Conservation (phyloP, 2,888 invertebrate genomes). For the Nephrotoma flavescens region DNA sequence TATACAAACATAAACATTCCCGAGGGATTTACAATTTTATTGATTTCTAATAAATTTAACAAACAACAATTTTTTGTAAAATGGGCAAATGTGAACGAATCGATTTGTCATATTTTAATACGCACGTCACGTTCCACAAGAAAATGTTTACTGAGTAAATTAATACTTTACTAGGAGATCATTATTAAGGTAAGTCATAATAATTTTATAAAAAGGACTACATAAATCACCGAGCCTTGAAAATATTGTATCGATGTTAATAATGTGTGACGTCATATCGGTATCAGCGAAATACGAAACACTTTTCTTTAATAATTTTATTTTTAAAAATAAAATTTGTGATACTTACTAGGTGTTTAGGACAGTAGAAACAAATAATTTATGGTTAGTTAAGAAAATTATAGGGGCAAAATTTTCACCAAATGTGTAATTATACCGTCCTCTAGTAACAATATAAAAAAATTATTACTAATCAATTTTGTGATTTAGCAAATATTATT, state of each 20-base stretch:
- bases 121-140: too few relatives aligned
- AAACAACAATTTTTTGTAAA: too few relatives aligned
- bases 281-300: not conserved
- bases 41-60: not conserved
- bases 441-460: not conserved
- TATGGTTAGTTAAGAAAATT: not conserved
- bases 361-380: not conserved
- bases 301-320: not conserved
- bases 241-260: not conserved
- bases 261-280: not conserved
- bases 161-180: too few relatives aligned
- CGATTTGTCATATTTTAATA: too few relatives aligned
- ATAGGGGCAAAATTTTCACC: not conserved
- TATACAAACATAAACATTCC: not conserved
- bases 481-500: not conserved
- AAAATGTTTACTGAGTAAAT: too few relatives aligned
- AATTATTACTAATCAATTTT: not conserved
- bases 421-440: not conserved
- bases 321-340: not conserved
- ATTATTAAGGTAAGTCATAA: too few relatives aligned
- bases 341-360: not conserved
- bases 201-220: too few relatives aligned
- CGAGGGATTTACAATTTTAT: not conserved
- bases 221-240: not conserved
- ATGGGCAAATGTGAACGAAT: too few relatives aligned